Evolutionary conservation across 2,113 vertebrate species (phyloP).

Genomic region (Nannospalax galili): DNA sequence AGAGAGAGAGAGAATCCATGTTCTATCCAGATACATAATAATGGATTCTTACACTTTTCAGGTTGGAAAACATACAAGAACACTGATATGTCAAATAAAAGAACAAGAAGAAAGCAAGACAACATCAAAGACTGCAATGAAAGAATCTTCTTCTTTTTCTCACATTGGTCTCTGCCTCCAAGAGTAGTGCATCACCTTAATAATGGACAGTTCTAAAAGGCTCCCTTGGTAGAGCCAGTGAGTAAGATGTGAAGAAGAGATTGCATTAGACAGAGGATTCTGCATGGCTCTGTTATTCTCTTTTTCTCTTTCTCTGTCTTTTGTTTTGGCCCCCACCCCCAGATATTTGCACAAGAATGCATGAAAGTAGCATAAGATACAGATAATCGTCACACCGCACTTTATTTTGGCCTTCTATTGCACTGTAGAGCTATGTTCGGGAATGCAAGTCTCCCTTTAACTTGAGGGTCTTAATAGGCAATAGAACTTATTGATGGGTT

Average conservation of each 20-base stretch:
- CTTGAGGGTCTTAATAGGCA: neutral
- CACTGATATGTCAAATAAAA: neutral
- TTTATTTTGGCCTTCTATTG: neutral
- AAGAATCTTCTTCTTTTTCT: neutral
- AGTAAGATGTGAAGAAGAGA: neutral
- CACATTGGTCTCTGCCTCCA: neutral
- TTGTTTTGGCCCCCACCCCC: neutral
- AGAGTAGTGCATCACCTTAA: neutral
- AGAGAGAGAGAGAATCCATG: neutral
- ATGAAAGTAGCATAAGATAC: neutral
- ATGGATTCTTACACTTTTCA: conserved; percentile 9
- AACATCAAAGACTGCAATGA: neutral
- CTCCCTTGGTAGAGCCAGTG: neutral
- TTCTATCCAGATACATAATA: neutral
- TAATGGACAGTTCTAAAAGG: neutral
- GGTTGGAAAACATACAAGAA: neutral
- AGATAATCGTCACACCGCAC: neutral
- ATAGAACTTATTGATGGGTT: neutral
- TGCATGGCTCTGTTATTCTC: neutral
- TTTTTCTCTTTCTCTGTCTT: neutral
- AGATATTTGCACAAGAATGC: neutral
- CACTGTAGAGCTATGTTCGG: neutral
- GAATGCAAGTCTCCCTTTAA: neutral
- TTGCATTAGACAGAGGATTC: neutral
- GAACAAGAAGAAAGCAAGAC: neutral